These are phyloP conservation scores for Dryomyza anilis DNA, from an alignment of 2,888 invertebrate genomes.

Conservation along the genomic window DNA sequence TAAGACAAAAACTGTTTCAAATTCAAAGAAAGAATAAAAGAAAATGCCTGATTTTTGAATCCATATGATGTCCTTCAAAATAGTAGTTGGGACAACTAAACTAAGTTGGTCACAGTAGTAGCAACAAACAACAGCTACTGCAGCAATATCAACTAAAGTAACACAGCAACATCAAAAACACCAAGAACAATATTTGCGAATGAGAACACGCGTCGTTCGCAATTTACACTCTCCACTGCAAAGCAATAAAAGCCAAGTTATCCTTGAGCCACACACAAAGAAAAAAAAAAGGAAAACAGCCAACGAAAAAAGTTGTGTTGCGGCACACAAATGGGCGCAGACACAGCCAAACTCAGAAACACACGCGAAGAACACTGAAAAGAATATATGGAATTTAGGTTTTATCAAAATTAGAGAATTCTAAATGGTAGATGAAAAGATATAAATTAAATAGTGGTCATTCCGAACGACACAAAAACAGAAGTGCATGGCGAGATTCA, in stretches of 20 bases:
- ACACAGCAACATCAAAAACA: not conserved
- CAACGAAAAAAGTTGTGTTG: slow-evolving; percentile 42
- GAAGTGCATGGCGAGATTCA: too few species aligned
- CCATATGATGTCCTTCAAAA: too few species aligned
- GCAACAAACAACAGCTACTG: not conserved
- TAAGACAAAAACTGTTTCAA: not conserved
- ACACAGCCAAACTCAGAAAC: not conserved
- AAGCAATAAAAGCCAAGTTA: slow-evolving; percentile 42
- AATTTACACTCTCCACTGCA: slow-evolving; percentile 22
- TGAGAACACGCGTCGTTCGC: not conserved
- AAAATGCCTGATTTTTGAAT: too few species aligned
- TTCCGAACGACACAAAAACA: too few species aligned
- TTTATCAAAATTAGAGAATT: too few species aligned
- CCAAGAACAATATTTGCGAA: not conserved
- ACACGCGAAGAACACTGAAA: too few species aligned
- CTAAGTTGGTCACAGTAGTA: not conserved
- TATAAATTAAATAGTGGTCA: too few species aligned
- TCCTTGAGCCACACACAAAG: slow-evolving; percentile 53
- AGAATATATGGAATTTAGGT: too few species aligned
- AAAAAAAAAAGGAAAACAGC: too few species aligned
- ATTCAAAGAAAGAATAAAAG: not conserved
- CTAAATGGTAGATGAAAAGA: too few species aligned
- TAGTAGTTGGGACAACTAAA: slow-evolving; percentile 2
- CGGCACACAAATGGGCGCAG: slow-evolving; percentile 22
- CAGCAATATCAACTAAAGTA: too few species aligned